Evolutionary conservation across 1,140 invertebrate genomes (phyloP).

Genomic region (Lordiphosa clarofinis): DNA sequence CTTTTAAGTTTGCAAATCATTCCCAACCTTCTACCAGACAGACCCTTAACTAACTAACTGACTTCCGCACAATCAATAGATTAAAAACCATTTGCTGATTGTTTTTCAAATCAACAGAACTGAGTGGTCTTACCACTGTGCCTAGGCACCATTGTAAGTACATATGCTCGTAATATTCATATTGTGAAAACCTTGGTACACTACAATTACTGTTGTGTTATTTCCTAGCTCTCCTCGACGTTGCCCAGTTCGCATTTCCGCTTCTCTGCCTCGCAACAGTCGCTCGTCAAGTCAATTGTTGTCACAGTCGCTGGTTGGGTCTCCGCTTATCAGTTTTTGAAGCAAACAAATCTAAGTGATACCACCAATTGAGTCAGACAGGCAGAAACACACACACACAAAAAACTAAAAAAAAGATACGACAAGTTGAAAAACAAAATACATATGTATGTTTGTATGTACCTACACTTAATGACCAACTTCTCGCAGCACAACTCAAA

Average conservation of each 20-base stretch:
- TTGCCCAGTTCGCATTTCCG: constrained; percentile 68
- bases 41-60: no score
- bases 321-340: constrained; percentile 33
- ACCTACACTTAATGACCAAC: neutral
- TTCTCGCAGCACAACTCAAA: constrained; percentile 7
- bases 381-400: neutral
- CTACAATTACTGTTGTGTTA: constrained; percentile 62
- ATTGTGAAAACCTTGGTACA: constrained; percentile 74
- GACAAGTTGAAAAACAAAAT: constrained; percentile 61
- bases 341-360: constrained; percentile 52
- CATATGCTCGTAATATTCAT: constrained; percentile 56
- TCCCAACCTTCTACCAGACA: no score
- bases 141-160: neutral
- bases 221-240: constrained; percentile 17
- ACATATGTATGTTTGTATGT: constrained; percentile 1
- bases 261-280: constrained; percentile 52
- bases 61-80: no score
- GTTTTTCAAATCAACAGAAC: no score
- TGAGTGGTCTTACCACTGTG: no score
- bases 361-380: constrained; percentile 50
- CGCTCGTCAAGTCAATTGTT: constrained; percentile 51
- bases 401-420: constrained; percentile 28
- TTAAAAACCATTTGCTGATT: no score
- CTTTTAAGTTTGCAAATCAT: no score
- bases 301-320: constrained; percentile 57